Evolutionary conservation across 2,797 vertebrate species (phyloP).

Genomic region (Anguilla megastoma): DNA sequence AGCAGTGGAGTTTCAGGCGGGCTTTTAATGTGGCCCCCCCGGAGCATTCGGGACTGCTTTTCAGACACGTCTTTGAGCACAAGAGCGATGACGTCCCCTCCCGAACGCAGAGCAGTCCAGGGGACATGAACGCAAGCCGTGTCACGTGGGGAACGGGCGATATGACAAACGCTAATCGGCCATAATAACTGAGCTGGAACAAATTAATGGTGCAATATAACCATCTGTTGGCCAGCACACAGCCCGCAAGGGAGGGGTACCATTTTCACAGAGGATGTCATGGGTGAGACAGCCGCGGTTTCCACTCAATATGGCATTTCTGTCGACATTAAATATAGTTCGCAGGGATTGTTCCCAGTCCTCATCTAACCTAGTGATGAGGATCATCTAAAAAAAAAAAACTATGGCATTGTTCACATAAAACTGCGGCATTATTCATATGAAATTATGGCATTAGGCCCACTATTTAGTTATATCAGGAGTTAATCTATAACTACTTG

Average conservation of each 20-base stretch:
- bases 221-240: not conserved
- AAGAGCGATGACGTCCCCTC: not conserved
- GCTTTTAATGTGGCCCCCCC: not conserved
- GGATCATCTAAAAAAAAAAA: not conserved
- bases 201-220: constrained; percentile 5
- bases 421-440: not conserved
- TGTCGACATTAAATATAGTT: not conserved
- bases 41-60: not conserved
- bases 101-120: not conserved
- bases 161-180: not conserved
- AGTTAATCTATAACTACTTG: not conserved
- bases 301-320: not conserved
- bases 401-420: not conserved
- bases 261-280: not conserved
- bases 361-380: not conserved
- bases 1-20: not conserved
- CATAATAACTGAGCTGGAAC: not conserved
- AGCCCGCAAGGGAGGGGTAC: not conserved
- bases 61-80: not conserved
- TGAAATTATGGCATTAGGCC: not conserved
- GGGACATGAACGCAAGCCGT: not conserved
- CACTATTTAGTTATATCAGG: not conserved
- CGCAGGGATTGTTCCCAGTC: not conserved
- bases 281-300: not conserved
- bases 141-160: not conserved